Conservation (phyloP, 2,797 vertebrate genomes). For the Leuciscus waleckii region DNA sequence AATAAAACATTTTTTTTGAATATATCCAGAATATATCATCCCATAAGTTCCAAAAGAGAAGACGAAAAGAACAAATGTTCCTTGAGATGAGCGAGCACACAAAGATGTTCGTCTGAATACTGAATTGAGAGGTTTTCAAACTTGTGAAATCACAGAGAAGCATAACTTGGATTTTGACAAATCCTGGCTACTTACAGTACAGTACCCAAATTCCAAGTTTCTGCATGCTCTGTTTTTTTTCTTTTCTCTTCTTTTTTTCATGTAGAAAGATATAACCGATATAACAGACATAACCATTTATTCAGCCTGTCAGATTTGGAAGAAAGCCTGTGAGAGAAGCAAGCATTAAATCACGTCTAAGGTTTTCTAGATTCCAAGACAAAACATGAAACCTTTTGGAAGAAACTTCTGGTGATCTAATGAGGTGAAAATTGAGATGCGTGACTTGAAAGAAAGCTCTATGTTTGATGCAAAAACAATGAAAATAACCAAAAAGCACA, state of each 20-base stretch:
- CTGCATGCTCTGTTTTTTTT: background rate
- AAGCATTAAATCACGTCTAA: slow-evolving; percentile 5
- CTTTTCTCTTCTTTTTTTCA: background rate
- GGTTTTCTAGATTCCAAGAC: background rate
- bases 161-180: slow-evolving; percentile 65
- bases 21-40: slow-evolving; percentile 10
- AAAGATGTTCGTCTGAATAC: slow-evolving; percentile 45
- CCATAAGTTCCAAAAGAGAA: slow-evolving; percentile 60
- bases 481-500: no score
- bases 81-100: slow-evolving; percentile 50
- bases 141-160: slow-evolving; percentile 68
- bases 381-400: slow-evolving; percentile 3
- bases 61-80: slow-evolving; percentile 59
- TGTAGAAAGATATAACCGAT: no score
- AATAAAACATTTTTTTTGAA: background rate
- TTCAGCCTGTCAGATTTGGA: slow-evolving; percentile 11
- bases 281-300: background rate
- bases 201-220: background rate
- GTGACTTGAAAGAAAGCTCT: background rate
- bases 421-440: background rate
- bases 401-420: background rate
- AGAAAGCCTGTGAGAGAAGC: background rate
- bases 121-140: slow-evolving; percentile 42
- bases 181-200: slow-evolving; percentile 40
- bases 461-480: background rate